Evolutionary conservation across 1,140 invertebrate species (phyloP), one percentile per base, ranked within the genome.

Genomic region (Caligus rogercresseyi): DNA sequence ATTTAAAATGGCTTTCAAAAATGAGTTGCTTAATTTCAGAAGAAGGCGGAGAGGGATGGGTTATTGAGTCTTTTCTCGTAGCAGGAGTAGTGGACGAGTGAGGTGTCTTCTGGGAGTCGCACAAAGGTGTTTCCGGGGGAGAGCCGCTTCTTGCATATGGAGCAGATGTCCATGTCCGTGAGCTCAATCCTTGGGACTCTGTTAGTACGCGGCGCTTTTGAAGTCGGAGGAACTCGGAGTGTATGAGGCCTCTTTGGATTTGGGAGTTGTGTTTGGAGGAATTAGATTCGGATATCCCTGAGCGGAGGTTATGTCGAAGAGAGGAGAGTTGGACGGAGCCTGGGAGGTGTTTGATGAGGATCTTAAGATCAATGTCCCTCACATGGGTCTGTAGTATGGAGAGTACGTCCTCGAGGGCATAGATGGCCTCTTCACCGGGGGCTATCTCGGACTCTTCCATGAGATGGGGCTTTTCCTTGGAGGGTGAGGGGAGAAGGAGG

Each of bases 51-150:
- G 7, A 11, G 31, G n/a, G 31, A 43, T n/a, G 31, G 31, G n/a
- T 7, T 11, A 43, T 43, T 43, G 7, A 11, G 7, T 54, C 59
- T 52, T 57, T 67, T 67, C 25, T 74, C 71, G 65, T 74, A 71
- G 73, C 90, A 94, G 0, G 84, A 88, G 71, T 87, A 89, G 75
- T 96, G 90, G 3, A 94, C 88, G 25, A 93, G 84, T 67, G 90
- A 84, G 7, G n/a, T 11, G 1, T 89, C 89, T 74, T 88, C 87
- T 1, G 90, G 87, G 75, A 88, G 91, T 25, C 88, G 77, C 2
- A 89, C 87, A 74, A 96, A 89, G 24, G 89, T 89, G 75, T 83
- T 89, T 74, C 89, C 85, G 72, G 87, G 89, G 20, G 83, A 82
- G 73, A 96, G 93, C 64, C 86, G 77, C 71, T 94, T 95, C 69